These are phyloP conservation scores for Philotrypesis tridentata DNA, from an alignment of 1,140 invertebrate genomes.

Conservation along the genomic window DNA sequence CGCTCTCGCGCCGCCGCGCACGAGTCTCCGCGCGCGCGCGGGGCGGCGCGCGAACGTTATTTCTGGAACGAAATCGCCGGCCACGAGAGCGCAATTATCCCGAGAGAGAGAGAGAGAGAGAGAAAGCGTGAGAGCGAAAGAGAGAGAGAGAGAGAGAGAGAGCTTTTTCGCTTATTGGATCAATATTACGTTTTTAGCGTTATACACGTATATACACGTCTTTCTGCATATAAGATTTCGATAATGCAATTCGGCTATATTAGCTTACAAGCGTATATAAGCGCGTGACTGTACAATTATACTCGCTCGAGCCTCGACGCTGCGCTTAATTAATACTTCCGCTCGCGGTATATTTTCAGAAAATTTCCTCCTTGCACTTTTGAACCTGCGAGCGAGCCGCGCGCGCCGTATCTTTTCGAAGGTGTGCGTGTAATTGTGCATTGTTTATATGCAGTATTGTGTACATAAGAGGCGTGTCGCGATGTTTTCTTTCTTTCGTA, in stretches of 20 bases:
- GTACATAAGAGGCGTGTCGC: not conserved
- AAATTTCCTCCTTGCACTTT: not conserved
- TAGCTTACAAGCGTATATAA: no score
- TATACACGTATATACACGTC: not conserved
- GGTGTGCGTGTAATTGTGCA: no score
- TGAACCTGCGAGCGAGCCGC: not conserved
- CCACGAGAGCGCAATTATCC: not conserved
- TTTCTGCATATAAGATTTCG: not conserved
- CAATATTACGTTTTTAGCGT: not conserved
- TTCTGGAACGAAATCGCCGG: not conserved
- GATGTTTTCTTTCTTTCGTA: not conserved
- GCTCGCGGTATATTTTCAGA: not conserved
- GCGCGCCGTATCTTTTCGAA: no score
- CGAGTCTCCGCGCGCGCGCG: not conserved
- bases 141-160: no score
- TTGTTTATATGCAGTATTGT: not conserved
- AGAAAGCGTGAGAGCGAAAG: no score
- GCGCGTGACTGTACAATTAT: no score
- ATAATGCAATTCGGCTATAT: not conserved
- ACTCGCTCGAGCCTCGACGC: not conserved
- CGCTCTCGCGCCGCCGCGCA: not conserved
- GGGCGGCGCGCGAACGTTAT: no score
- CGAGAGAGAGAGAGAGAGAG: no score
- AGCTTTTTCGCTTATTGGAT: conserved; percentile 4
- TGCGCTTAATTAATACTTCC: not conserved